Conservation (phyloP, 2,888 invertebrate species). For the Ptychoptera contaminata region DNA sequence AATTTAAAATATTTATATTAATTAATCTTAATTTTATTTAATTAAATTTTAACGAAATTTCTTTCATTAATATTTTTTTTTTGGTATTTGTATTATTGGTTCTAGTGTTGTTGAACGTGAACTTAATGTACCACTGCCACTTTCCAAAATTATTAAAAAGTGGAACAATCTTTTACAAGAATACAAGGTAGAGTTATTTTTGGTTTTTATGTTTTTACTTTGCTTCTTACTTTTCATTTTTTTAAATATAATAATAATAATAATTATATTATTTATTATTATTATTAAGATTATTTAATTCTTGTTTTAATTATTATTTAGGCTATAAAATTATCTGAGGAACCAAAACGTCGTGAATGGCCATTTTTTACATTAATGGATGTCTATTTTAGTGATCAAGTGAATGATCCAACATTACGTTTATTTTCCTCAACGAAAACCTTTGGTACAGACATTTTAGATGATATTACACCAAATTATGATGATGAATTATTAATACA, state of each 20-base stretch:
- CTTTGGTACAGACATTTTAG: constrained; percentile 27
- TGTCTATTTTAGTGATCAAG: constrained; percentile 32
- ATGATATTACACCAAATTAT: constrained; percentile 17
- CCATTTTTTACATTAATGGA: constrained; percentile 32
- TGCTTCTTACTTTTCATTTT: not conserved
- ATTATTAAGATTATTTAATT: not conserved
- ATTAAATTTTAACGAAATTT: no score
- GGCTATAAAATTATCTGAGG: constrained; percentile 32
- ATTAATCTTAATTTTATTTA: no score
- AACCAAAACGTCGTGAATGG: constrained; percentile 32
- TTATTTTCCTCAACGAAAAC: constrained; percentile 32
- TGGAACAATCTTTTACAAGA: constrained; percentile 33
- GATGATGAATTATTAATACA: no score
- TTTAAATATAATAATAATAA: not conserved
- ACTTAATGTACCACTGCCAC: constrained; percentile 29
- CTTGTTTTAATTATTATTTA: constrained; percentile 9
- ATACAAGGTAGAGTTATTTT: constrained; percentile 23
- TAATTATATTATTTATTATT: not conserved
- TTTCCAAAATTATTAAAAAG: constrained; percentile 32
- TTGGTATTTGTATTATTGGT: not conserved
- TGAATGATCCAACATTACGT: constrained; percentile 31
- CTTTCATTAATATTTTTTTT: no score
- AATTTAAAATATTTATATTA: no score
- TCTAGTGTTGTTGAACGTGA: constrained; percentile 30
- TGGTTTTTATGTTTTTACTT: not conserved